phyloP scores from a whole-genome alignment of 2,888 invertebrate species.

The Drosophila stalkeri region DNA sequence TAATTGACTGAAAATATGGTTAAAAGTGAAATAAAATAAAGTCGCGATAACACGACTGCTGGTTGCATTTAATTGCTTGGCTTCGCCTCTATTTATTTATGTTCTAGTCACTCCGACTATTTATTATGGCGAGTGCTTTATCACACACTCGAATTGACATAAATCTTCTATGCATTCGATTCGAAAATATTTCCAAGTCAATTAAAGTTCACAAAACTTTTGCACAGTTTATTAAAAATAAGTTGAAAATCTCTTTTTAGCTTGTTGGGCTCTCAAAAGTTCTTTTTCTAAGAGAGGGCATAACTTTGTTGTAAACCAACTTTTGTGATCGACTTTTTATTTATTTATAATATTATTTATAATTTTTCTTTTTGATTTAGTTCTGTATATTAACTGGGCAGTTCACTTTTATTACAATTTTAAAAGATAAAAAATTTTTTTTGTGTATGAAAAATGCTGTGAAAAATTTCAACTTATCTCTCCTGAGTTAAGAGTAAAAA shows the following conservation, averaged over 20 bases:
- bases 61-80: slow-evolving; percentile 50
- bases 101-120: slow-evolving; percentile 35
- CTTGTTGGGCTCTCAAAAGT: neutral
- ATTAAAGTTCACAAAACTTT: slow-evolving; percentile 13
- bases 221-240: neutral
- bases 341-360: neutral
- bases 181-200: slow-evolving; percentile 6
- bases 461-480: no score
- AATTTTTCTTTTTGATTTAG: neutral
- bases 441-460: neutral
- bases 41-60: slow-evolving; percentile 23
- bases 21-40: slow-evolving; percentile 49
- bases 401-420: neutral
- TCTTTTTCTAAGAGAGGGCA: no score
- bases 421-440: neutral
- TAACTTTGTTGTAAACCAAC: neutral
- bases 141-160: slow-evolving; percentile 15
- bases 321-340: neutral
- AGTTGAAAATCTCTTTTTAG: neutral
- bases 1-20: slow-evolving; percentile 84
- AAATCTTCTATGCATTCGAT: slow-evolving; percentile 19
- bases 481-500: no score
- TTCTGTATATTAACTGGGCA: neutral
- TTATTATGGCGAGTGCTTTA: slow-evolving; percentile 21
- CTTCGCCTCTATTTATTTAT: slow-evolving; percentile 45